phyloP scores from a whole-genome alignment of 2,797 vertebrate species.

The Microctenopoma steveboyesi region DNA sequence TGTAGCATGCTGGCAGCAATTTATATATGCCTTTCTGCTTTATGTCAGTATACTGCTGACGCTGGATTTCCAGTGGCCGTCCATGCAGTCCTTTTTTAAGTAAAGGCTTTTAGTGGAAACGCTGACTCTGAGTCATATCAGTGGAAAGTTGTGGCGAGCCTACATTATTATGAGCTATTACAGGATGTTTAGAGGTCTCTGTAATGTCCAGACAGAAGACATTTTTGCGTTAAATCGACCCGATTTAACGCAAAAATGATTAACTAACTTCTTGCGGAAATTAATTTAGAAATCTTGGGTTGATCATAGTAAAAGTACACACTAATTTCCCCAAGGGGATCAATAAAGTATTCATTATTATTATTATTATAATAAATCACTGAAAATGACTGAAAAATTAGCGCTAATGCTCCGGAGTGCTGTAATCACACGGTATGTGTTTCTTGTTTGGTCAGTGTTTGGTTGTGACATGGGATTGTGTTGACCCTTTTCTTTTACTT shows the following conservation, averaged over 20 bases:
- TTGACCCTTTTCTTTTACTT: conserved; percentile 18
- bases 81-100: conserved; percentile 19
- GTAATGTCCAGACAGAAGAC: not conserved
- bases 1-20: conserved; percentile 21
- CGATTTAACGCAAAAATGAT: not conserved
- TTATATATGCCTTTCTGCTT: conserved; percentile 39
- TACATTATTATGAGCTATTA: conserved; percentile 22
- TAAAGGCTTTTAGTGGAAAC: conserved; percentile 43
- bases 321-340: not conserved
- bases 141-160: conserved; percentile 50
- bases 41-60: not conserved
- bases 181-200: conserved; percentile 11
- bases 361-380: no score
- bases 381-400: not conserved
- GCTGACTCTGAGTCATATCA: conserved; percentile 51
- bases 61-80: conserved; percentile 13
- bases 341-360: no score
- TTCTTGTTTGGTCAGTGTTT: conserved; percentile 20
- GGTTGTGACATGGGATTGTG: conserved; percentile 3
- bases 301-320: not conserved
- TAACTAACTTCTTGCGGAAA: not conserved
- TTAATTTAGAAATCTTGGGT: not conserved
- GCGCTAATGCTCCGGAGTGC: not conserved
- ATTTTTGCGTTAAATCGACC: not conserved
- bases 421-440: not conserved